Evolutionary conservation across 2,797 vertebrate genomes (phyloP), one percentile per base, ranked within the genome.

Genomic region (Acipenser oxyrinchus): DNA sequence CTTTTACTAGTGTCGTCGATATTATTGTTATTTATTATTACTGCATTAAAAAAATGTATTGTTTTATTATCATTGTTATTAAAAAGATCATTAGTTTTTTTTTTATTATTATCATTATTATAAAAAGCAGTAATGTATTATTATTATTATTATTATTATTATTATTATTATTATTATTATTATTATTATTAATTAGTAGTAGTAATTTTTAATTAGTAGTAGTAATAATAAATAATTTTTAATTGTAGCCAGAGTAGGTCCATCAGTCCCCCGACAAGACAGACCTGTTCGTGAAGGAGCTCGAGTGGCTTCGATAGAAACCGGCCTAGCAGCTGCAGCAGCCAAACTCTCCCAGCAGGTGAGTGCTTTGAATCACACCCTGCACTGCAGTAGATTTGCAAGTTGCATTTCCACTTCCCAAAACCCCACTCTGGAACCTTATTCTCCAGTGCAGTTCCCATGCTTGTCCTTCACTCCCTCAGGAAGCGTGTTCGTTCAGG

Each of bases 271-370:
- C 8, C 87, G 97, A 51, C 95, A 97, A 69, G 95, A 98, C 81
- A 86, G 97, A 67, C 97, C 97, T 0, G 92, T 95, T n/a, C 91
- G 97, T 53, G 97, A 98, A 59, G 97, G 96, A 51, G 95, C 97
- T 0, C 86, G 97, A 67, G 96, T 99, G 60, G 95, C 95, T 10
- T 98, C 97, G 75, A 94, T 99, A 62, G 97, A 99, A 77, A 99
- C 97, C 0, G 97, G n/a, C 50, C 85, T 98, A 23, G 97, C 96
- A 0, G 96, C 95, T 0, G 97, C 97, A 0, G 96, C 97, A 0
- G 97, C 97, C 5, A 99, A 98, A 76, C 80, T 99, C 51, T 98
- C 97, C 23, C 97, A 98, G 79, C 97, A 98, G 94, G 97, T 97
- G 73, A 78, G 83, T 60, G 66, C 70, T 59, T 70, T 52, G 7